Base-by-base conservation (phyloP, 2,797 vertebrate species). In the Sebastes hubbsi region DNA sequence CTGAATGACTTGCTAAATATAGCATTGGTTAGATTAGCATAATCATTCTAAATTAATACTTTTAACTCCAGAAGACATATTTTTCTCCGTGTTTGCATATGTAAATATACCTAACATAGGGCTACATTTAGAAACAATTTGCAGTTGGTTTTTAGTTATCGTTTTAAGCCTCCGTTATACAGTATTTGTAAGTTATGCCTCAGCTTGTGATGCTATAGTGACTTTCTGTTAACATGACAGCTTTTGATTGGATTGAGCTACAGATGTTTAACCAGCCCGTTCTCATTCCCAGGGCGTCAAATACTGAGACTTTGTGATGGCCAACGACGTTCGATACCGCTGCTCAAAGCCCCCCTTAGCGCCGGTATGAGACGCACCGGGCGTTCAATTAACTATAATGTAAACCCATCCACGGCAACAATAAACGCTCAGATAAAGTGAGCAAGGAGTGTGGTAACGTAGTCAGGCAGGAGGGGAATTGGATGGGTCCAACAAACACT, bases 301-400 rank as follows among this genome's bases (percentile, higher is more conserved):
- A 38, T 38, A 38, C 13, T 38, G 36, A 38, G 36, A 13, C 36
- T 38, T 38, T 38, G 36, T 38, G 36, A 14, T 1, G 36, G 1
- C 36, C 36, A 38, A 38, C 36, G 13, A 0, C 5, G 36, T 6
- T 38, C 12, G 36, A 38, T 38, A 38, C 36, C 36, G 12, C 36
- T 38, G 36, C 36, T 0, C 36, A 38, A 38, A 0, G 36, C 36
- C 0, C 36, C 36, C 36, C 36, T 38, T 38, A 14, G 12, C 0
- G 36, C 36, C 12, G 36, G 36, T 38, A 38, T 38, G 12, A 13
- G 0, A 38, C 36, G 36, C 36, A 38, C 36, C 1, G 36, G 36
- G 36, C 12, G 12, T 38, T 38, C 12, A 38, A 38, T 38, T 38
- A 38, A 38, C 12, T 38, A 14, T 12, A 13, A 38, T 38, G 36